Base-by-base conservation (phyloP, 2,797 vertebrate species). In the Sebastiscus tertius region DNA sequence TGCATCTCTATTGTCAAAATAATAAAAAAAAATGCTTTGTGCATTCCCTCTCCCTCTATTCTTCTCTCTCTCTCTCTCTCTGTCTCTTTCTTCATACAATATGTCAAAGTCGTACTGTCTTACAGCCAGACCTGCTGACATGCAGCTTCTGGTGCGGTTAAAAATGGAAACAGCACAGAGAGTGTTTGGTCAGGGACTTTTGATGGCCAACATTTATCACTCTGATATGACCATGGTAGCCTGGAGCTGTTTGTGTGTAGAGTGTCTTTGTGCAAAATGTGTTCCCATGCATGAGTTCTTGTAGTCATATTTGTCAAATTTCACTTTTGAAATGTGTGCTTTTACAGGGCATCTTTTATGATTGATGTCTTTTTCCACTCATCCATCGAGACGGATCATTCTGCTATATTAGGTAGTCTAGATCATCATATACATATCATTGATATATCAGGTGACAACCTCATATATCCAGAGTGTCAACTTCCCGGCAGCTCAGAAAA, bases 161-260 rank as follows among this genome's bases (percentile, higher is more conserved):
- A 83, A 86, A 86, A 83, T 72, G 65, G 80, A 82, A 86, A 83
- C 67, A 24, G 69, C 52, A 70, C n/a, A 59, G 55, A 59, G 55
- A 84, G 64, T 80, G 79, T 84, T 56, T 84, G 68, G 64, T 89
- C 77, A 83, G 83, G 65, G 61, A 61, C 65, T 79, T 88, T 24
- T 63, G 77, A 81, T 60, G 64, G 31, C 66, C 62, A 65, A 6
- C 79, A 79, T 88, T 83, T 66, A 80, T 89, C 87, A 86, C 69
- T 55, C 22, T 60, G 39, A 68, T 31, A 74, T 20, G 52, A 70
- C 75, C 62, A 20, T 1, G 29, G 62, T 24, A 24, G 24, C 54
- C 49, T 29, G 20, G 4, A 33, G 36, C 54, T 42, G 54, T 34
- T 31, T 22, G 8, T 62, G 73, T 36, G 34, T 52, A 33, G 9